Base-by-base conservation (phyloP, 2,888 invertebrate genomes). In the Thecophora atra region DNA sequence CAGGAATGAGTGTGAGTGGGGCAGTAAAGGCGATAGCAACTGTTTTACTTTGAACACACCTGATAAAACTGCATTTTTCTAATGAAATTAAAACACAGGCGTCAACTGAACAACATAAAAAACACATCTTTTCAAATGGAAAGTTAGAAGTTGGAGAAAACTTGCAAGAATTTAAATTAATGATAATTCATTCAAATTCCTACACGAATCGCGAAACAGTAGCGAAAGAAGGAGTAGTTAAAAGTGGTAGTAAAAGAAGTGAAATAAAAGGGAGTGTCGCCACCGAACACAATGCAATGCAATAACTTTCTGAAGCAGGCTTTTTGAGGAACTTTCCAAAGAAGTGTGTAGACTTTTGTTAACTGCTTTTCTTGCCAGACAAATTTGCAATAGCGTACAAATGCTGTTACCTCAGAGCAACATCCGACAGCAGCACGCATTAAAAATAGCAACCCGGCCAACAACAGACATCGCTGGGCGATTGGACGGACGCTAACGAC, bases 301-400 rank as follows among this genome's bases (percentile, higher is more conserved):
- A 47, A 47, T 47, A 47, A 64, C 24, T 64, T 64, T 26, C 21
- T 64, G 44, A 6, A 24, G 37, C 28, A 56, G 67, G 54, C 56
- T 11, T 37, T 37, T 67, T 30, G 37, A 37, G 28, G 37, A 54
- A 11, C 54, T 54, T 67, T 30, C 67, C 54, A 54, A 37, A 26
- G 56, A 54, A 42, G 54, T 56, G 54, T 56, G 67, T 17, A 24
- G 56, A 54, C 42, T 67, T 21, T 17, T 24, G 24, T 54, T 56
- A 66, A n/a, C 66, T 66, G 26, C 52, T 28, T 52, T 56, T n/a
- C 19, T 19, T 15, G 42, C 30, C 28, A 13, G 52, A 54, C 21
- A 64, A 47, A 67, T 67, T 67, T 56, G 67, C 67, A 67, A 37
- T 17, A 19, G 37, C 24, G 56, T 56, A 56, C 54, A 56, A 54